Evolutionary conservation across 2,797 vertebrate species (phyloP).

Genomic region (Tiaroga cobitis): DNA sequence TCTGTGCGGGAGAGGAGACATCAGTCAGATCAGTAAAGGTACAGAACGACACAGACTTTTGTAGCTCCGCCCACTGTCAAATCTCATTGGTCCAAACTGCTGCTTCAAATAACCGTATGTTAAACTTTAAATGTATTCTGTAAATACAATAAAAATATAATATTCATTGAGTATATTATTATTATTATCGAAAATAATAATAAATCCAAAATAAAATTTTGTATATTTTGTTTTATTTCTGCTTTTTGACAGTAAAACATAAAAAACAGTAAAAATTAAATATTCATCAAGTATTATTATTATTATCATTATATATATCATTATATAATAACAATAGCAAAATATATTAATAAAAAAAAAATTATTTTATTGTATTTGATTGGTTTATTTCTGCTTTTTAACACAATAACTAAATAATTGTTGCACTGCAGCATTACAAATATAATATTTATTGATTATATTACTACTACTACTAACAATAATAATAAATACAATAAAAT

Average conservation of each 20-base stretch:
- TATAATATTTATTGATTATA: no score
- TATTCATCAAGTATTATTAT: background rate
- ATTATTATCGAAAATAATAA: background rate
- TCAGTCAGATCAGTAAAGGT: slow-evolving; percentile 85
- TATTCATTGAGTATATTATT: background rate
- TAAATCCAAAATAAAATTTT: background rate
- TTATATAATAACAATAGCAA: no score
- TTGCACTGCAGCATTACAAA: no score
- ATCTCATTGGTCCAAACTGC: no score
- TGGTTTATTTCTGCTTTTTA: no score
- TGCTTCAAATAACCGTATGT: background rate
- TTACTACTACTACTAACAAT: no score
- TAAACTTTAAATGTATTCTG: background rate
- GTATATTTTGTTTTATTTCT: background rate
- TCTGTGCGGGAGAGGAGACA: slow-evolving; percentile 87
- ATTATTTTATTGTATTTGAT: no score
- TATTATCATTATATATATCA: accelerated
- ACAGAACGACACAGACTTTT: slow-evolving; percentile 35
- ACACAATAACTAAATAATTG: no score
- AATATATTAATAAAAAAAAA: background rate
- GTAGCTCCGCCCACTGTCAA: background rate
- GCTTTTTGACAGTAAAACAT: background rate
- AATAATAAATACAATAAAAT: no score
- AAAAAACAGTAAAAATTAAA: no score
- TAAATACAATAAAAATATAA: background rate